A percentile compares a stretch with the other conserved stretches of the same genome.
Evolutionary conservation across 1,140 invertebrate genomes (phyloP).

Genomic region (Zaprionus ghesquierei): DNA sequence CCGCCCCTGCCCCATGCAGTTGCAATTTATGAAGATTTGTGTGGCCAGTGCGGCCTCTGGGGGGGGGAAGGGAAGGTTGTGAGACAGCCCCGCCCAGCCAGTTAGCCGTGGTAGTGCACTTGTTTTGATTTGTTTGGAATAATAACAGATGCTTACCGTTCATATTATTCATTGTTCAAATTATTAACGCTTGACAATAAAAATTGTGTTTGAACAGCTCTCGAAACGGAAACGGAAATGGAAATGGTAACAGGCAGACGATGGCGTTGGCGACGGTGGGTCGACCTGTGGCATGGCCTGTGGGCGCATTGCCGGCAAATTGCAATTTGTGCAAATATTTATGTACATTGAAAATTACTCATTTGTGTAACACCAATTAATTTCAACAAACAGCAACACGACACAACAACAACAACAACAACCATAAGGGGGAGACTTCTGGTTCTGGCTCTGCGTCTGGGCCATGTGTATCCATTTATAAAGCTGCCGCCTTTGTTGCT

Average conservation of each 20-base stretch:
- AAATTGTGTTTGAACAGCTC: slow-evolving; percentile 77
- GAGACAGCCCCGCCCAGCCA: slow-evolving; percentile 37
- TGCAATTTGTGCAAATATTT: slow-evolving; percentile 82
- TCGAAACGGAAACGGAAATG: slow-evolving; percentile 33
- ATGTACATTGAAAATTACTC: slow-evolving; percentile 82
- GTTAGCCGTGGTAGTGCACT: slow-evolving; percentile 67
- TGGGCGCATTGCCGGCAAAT: slow-evolving; percentile 54
- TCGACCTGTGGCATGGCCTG: slow-evolving; percentile 8
- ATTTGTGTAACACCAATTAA: slow-evolving; percentile 82
- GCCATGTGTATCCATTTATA: slow-evolving; percentile 50
- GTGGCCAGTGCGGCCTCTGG: slow-evolving; percentile 41
- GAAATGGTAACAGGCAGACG: not conserved
- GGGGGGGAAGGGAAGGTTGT: not conserved
- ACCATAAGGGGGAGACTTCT: slow-evolving; percentile 34
- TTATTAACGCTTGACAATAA: slow-evolving; percentile 82
- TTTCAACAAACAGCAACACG: slow-evolving; percentile 71
- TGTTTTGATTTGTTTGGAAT: slow-evolving; percentile 83
- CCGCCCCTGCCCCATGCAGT: not conserved
- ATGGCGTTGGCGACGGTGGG: not conserved
- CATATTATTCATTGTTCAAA: slow-evolving; percentile 82
- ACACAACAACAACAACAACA: slow-evolving; percentile 28
- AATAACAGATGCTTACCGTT: slow-evolving; percentile 82
- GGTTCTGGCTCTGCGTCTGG: not conserved
- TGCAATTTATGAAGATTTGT: slow-evolving; percentile 83
- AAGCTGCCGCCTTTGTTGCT: slow-evolving; percentile 31